phyloP scores from a whole-genome alignment of 2,888 invertebrate species.

The Pristionchus fissidentatus region DNA sequence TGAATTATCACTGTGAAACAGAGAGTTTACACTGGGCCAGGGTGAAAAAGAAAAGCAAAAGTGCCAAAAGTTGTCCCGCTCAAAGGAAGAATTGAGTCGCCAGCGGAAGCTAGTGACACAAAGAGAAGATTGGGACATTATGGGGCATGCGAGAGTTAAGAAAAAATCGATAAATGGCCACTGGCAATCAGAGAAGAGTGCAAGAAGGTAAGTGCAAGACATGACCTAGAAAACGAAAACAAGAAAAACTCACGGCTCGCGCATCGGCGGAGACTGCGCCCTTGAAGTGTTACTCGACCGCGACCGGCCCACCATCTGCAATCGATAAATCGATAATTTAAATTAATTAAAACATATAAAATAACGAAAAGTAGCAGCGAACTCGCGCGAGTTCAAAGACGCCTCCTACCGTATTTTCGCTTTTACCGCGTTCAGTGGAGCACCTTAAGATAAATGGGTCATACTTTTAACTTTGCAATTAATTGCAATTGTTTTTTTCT shows the following conservation, averaged over 20 bases:
- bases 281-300: constrained; percentile 40
- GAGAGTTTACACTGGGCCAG: too few species aligned
- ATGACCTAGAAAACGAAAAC: not conserved
- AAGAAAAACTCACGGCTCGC: constrained; percentile 40
- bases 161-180: too few species aligned
- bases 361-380: not conserved
- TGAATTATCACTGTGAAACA: too few species aligned
- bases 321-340: not conserved
- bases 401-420: not conserved
- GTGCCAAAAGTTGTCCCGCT: too few species aligned
- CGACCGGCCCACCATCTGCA: constrained; percentile 47
- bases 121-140: too few species aligned
- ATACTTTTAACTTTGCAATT: not conserved
- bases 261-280: constrained; percentile 3
- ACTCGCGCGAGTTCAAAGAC: not conserved
- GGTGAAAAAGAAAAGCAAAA: too few species aligned
- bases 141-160: not conserved
- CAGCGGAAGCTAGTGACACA: too few species aligned
- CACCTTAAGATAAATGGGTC: not conserved
- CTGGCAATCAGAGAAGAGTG: too few species aligned
- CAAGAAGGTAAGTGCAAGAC: too few species aligned
- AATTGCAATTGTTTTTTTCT: not conserved
- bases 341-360: too few species aligned
- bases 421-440: not conserved
- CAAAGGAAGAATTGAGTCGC: too few species aligned